These are phyloP conservation scores for Exocentrus adspersus DNA, from an alignment of 2,888 invertebrate species.

Conservation along the genomic window DNA sequence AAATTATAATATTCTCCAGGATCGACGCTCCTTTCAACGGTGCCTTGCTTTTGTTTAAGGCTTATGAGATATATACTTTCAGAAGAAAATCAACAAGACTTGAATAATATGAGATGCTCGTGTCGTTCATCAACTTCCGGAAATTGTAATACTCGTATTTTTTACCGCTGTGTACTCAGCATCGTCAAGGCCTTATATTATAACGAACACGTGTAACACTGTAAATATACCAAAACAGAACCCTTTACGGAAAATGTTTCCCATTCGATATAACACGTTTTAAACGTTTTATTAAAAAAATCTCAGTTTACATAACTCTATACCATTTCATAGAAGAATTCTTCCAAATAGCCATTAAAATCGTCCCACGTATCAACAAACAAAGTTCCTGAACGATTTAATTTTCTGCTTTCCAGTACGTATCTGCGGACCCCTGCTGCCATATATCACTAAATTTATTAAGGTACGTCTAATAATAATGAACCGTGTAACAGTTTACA, in stretches of 20 bases:
- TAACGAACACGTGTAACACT: too few relatives aligned
- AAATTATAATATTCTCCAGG: slow-evolving; percentile 46
- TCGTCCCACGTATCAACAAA: too few relatives aligned
- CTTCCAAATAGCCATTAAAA: too few relatives aligned
- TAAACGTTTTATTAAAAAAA: too few relatives aligned
- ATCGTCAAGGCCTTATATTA: too few relatives aligned
- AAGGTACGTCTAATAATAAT: slow-evolving; percentile 31
- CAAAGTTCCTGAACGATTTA: neutral
- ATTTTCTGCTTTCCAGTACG: neutral
- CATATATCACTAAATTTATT: slow-evolving; percentile 30
- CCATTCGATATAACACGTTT: too few relatives aligned
- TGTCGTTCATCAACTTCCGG: slow-evolving; percentile 11
- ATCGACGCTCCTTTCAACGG: slow-evolving; percentile 41
- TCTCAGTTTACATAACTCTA: too few relatives aligned
- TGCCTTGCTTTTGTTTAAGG: slow-evolving; percentile 42
- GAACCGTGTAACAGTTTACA: slow-evolving; percentile 30
- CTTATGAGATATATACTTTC: slow-evolving; percentile 42
- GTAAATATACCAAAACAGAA: too few relatives aligned
- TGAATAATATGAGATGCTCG: slow-evolving; percentile 32
- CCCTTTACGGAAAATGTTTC: too few relatives aligned
- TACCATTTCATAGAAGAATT: too few relatives aligned
- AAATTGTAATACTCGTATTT: slow-evolving; percentile 11
- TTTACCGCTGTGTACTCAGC: neutral
- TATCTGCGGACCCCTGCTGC: slow-evolving; percentile 4
- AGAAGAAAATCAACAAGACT: slow-evolving; percentile 42